These are phyloP conservation scores for Araneus ventricosus DNA, from an alignment of 1,140 invertebrate species.

Conservation along the genomic window DNA sequence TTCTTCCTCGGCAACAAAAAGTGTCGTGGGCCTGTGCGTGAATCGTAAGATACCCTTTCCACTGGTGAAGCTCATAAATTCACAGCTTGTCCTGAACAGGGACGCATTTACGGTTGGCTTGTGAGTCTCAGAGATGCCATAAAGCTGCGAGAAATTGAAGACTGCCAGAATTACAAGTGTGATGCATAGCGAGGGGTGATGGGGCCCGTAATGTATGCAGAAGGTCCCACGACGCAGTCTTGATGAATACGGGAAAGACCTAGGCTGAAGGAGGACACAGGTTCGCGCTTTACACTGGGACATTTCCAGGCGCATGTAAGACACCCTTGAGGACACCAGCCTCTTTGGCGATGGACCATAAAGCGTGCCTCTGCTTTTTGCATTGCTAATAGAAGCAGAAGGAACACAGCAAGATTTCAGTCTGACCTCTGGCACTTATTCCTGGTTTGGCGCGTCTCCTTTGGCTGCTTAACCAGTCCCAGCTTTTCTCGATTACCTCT, in stretches of 20 bases:
- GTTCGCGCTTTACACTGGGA: conserved; percentile 68
- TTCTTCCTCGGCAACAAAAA: conserved; percentile 56
- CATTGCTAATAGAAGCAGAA: conserved; percentile 72
- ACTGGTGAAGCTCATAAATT: conserved; percentile 71
- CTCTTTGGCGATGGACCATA: conserved; percentile 72
- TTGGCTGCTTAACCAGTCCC: conserved; percentile 62
- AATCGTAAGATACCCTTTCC: conserved; percentile 69
- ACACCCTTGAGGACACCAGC: conserved; percentile 55
- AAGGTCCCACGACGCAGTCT: conserved; percentile 59
- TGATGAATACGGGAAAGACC: conserved; percentile 70
- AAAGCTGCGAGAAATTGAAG: conserved; percentile 71
- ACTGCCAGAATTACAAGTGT: conserved; percentile 74
- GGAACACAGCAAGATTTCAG: conserved; percentile 48
- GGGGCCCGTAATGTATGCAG: conserved; percentile 70
- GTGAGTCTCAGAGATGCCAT: conserved; percentile 70
- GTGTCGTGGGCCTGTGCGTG: conserved; percentile 44
- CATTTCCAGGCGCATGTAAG: conserved; percentile 64
- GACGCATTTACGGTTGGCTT: conserved; percentile 59
- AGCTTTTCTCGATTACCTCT: conserved; percentile 45
- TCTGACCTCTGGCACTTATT: conserved; percentile 66
- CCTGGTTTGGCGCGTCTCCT: conserved; percentile 57
- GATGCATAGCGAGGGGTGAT: conserved; percentile 56
- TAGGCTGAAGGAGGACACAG: conserved; percentile 59
- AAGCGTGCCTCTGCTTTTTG: conserved; percentile 73
- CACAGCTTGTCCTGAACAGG: conserved; percentile 53